Base-by-base conservation (phyloP, 2,113 vertebrate species). In the Craseonycteris thonglongyai region DNA sequence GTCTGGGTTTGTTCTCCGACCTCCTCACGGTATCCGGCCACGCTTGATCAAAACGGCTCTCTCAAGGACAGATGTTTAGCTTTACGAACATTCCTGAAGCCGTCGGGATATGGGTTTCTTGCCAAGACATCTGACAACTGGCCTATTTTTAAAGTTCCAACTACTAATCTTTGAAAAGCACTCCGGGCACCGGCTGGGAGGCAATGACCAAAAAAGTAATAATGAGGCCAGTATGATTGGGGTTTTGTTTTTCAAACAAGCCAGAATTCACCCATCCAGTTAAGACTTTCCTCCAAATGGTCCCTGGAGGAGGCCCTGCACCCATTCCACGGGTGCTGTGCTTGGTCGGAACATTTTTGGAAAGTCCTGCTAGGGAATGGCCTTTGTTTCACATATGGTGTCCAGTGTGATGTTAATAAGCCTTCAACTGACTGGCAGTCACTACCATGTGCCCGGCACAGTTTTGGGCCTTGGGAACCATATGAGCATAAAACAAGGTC, bases 111-210 rank as follows among this genome's bases (percentile, higher is more conserved):
- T 49, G 40, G 40, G 65, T 78, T 93, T 83, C 74, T 47, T 75
- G 95, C 95, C 95, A 96, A 96, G 68, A 90, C 88, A 90, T 72
- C 85, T 95, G 93, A 95, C 96, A 94, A 96, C 66, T 49, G 91
- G 78, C 86, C 80, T 96, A 86, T 88, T 95, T 96, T 65, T 74
- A 75, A 96, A 88, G 86, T 68, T 45, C 88, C 72, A 65, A 54
- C 79, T 49, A 90, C 81, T 38, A 38, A 90, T 90, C 84, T 95
- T 90, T 84, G 35, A 76, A 80, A 93, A 90, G 66, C 81, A 42
- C 76, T 89, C 49, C n/a, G 74, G 22, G 15, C 58, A 54, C 26
- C 47, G 68, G 40, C 45, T 84, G 79, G 89, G 87, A 82, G 75
- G 59, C 24, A 33, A 80, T n/a, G 65, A 87, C 38, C 40, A 54